phyloP scores from a whole-genome alignment of 2,113 vertebrate genomes.

The Azemiops feae region DNA sequence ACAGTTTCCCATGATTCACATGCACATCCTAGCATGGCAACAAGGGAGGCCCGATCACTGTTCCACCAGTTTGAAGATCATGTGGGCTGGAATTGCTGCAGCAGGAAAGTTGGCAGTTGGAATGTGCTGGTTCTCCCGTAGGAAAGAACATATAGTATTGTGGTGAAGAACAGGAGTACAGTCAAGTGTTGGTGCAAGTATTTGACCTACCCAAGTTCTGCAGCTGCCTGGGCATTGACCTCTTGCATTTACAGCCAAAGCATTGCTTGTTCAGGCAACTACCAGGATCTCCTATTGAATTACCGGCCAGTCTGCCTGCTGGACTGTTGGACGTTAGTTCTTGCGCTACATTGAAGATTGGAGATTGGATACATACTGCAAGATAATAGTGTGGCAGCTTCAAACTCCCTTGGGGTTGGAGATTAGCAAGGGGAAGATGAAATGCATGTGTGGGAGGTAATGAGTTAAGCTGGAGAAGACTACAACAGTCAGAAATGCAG shows the following conservation, averaged over 20 bases:
- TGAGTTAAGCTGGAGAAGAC: neutral
- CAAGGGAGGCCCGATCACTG: neutral
- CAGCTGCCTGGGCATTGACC: neutral
- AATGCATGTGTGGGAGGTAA: neutral
- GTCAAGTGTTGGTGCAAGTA: neutral
- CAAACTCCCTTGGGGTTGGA: neutral
- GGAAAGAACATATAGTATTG: neutral
- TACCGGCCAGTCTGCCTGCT: neutral
- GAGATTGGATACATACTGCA: neutral
- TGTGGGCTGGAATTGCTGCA: neutral
- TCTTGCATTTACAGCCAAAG: neutral
- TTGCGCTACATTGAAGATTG: neutral
- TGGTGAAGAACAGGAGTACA: neutral
- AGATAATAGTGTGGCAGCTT: neutral
- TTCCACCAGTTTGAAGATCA: neutral
- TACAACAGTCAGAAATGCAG: neutral
- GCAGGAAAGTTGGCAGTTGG: neutral
- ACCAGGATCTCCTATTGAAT: neutral
- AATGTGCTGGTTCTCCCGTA: neutral
- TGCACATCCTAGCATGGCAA: neutral
- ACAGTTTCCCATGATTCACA: neutral
- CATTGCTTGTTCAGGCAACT: neutral
- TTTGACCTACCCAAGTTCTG: neutral
- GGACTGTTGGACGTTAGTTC: neutral
- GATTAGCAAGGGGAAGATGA: neutral